Conservation (phyloP, 2,113 vertebrate genomes). For the Nycticorax nycticorax region DNA sequence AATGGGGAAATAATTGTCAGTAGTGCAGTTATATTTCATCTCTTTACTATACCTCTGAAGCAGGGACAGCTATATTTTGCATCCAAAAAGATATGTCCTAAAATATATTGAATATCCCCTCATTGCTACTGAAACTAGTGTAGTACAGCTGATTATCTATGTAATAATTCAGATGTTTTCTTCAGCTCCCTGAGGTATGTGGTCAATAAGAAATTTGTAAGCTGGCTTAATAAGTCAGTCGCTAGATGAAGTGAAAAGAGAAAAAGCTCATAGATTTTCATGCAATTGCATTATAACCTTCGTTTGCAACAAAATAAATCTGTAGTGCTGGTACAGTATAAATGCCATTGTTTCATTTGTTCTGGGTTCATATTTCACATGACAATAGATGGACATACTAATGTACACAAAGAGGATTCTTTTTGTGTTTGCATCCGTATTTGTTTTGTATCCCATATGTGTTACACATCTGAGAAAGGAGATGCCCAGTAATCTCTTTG, state of each 20-base stretch:
- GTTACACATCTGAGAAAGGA: background rate
- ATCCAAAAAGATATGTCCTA: background rate
- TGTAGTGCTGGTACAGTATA: background rate
- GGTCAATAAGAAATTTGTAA: conserved; percentile 40
- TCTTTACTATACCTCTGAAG: conserved; percentile 15
- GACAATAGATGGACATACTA: background rate
- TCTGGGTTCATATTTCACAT: background rate
- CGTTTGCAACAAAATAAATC: background rate
- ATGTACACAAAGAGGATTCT: background rate
- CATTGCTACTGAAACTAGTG: conserved; percentile 36
- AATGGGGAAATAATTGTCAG: conserved; percentile 71
- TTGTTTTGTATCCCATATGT: background rate
- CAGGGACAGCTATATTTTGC: conserved; percentile 27
- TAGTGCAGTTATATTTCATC: conserved; percentile 52
- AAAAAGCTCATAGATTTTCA: background rate
- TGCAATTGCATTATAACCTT: background rate
- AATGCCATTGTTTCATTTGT: background rate
- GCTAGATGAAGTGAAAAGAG: background rate
- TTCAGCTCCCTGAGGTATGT: background rate
- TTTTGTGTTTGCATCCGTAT: background rate
- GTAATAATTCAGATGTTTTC: conserved; percentile 45
- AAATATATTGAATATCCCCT: conserved; percentile 13
- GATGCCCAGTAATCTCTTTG: background rate
- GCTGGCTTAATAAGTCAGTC: background rate
- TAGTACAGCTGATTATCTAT: conserved; percentile 30